phyloP scores from a whole-genome alignment of 1,140 invertebrate genomes.

The Megathymus violae region DNA sequence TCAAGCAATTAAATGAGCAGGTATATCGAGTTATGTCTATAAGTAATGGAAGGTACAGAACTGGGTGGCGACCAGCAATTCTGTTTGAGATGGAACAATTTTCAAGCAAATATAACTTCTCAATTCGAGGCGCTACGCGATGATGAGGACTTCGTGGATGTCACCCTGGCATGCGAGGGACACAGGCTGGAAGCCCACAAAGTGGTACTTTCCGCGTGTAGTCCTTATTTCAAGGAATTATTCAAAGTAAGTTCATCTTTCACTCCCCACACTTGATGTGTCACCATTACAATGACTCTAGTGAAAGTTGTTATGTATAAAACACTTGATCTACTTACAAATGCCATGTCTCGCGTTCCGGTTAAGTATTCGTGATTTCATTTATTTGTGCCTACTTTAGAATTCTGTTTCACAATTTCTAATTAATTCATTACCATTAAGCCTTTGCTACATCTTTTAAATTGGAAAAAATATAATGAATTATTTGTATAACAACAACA shows the following conservation, averaged over 20 bases:
- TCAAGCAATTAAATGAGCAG: constrained; percentile 84
- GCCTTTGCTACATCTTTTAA: constrained; percentile 41
- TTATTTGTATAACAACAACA: constrained; percentile 13
- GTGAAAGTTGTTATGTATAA: constrained; percentile 84
- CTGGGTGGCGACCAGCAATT: constrained; percentile 91
- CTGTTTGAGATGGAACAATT: constrained; percentile 96
- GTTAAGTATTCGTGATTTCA: constrained; percentile 84
- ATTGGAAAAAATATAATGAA: constrained; percentile 41
- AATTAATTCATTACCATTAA: constrained; percentile 78
- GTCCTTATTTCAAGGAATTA: constrained; percentile 92
- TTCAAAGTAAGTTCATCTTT: constrained; percentile 88
- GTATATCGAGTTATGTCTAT: constrained; percentile 84
- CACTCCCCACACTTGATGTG: constrained; percentile 83
- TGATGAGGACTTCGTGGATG: constrained; percentile 93
- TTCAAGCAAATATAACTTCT: constrained; percentile 94
- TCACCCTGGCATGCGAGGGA: constrained; percentile 92
- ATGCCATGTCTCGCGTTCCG: constrained; percentile 83
- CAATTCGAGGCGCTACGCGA: constrained; percentile 91
- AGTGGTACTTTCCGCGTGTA: constrained; percentile 91
- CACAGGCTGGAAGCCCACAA: constrained; percentile 91
- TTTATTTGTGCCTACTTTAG: constrained; percentile 82
- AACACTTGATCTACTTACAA: constrained; percentile 84
- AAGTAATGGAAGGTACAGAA: constrained; percentile 85
- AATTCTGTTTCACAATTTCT: constrained; percentile 81
- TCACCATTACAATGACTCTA: constrained; percentile 84